Evolutionary conservation across 2,113 vertebrate species (phyloP).

Genomic region (Phoenicopterus ruber): DNA sequence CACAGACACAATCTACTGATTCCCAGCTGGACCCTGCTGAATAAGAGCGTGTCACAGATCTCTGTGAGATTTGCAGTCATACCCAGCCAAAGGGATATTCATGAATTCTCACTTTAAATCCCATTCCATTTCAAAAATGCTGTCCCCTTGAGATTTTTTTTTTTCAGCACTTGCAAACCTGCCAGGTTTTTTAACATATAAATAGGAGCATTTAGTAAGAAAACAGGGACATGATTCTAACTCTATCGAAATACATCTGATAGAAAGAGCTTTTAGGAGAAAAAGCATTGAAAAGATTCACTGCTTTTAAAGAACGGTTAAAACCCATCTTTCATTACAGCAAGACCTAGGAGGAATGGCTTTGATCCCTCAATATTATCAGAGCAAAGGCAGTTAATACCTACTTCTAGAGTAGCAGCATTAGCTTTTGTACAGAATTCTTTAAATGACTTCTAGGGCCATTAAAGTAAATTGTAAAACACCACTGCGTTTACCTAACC

Average conservation of each 20-base stretch:
- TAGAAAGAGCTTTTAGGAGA: slow-evolving; percentile 41
- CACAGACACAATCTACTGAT: not conserved
- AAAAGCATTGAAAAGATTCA: slow-evolving; percentile 44
- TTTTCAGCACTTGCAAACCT: slow-evolving; percentile 49
- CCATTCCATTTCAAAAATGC: slow-evolving; percentile 36
- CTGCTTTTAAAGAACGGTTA: slow-evolving; percentile 24
- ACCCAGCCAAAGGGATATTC: slow-evolving; percentile 31
- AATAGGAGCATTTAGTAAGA: slow-evolving; percentile 57
- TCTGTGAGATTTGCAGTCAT: not conserved
- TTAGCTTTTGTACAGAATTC: slow-evolving; percentile 52
- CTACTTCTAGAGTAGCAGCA: slow-evolving; percentile 35
- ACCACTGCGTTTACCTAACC: slow-evolving; percentile 1
- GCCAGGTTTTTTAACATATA: slow-evolving; percentile 53
- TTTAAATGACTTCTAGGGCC: slow-evolving; percentile 45
- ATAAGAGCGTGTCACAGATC: not conserved
- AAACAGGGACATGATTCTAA: slow-evolving; percentile 53
- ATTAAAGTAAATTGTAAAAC: slow-evolving; percentile 41
- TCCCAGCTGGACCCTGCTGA: slow-evolving; percentile 11
- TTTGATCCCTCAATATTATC: slow-evolving; percentile 50
- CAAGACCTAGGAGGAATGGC: slow-evolving; percentile 14
- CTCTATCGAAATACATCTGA: slow-evolving; percentile 43
- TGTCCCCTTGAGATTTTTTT: slow-evolving; percentile 49
- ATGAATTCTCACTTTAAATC: slow-evolving; percentile 57
- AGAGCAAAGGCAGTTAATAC: slow-evolving; percentile 45
- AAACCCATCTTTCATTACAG: slow-evolving; percentile 44